phyloP scores from a whole-genome alignment of 2,113 vertebrate genomes.

The Lepisosteus osseus region DNA sequence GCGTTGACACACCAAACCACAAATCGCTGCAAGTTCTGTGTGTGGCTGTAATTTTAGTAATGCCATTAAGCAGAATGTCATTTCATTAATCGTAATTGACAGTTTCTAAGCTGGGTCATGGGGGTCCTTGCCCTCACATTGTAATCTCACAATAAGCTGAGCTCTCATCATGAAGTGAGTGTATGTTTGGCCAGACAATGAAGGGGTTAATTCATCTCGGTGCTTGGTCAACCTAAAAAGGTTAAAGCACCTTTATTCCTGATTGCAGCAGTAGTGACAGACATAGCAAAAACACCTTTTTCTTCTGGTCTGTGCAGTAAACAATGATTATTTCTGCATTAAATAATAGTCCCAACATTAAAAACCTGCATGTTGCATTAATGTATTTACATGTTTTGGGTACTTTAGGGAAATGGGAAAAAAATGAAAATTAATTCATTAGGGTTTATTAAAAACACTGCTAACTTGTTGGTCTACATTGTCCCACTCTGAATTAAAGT shows the following conservation, averaged over 20 bases:
- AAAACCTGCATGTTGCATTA: too few relatives aligned
- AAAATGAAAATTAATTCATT: too few relatives aligned
- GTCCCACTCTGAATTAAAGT: too few relatives aligned
- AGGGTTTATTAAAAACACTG: too few relatives aligned
- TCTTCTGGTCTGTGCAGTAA: too few relatives aligned
- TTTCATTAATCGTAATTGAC: slow-evolving; percentile 32
- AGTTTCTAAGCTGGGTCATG: slow-evolving; percentile 21
- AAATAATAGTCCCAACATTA: too few relatives aligned
- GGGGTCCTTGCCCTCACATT: slow-evolving; percentile 30
- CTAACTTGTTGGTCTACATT: too few relatives aligned
- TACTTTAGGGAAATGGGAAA: too few relatives aligned
- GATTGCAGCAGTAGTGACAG: too few relatives aligned
- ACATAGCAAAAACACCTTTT: too few relatives aligned
- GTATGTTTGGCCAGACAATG: background rate
- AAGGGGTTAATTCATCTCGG: slow-evolving; percentile 3
- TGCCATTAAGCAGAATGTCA: slow-evolving; percentile 14
- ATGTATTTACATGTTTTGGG: too few relatives aligned
- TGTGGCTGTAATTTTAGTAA: background rate
- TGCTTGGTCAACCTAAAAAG: slow-evolving; percentile 31
- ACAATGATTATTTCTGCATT: too few relatives aligned
- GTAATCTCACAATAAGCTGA: background rate
- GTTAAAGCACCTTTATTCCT: background rate
- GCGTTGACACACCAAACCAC: background rate
- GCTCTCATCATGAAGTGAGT: slow-evolving; percentile 9
- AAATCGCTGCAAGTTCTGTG: background rate